Conservation (phyloP, 2,113 vertebrate genomes). For the Ciconia maguari region DNA sequence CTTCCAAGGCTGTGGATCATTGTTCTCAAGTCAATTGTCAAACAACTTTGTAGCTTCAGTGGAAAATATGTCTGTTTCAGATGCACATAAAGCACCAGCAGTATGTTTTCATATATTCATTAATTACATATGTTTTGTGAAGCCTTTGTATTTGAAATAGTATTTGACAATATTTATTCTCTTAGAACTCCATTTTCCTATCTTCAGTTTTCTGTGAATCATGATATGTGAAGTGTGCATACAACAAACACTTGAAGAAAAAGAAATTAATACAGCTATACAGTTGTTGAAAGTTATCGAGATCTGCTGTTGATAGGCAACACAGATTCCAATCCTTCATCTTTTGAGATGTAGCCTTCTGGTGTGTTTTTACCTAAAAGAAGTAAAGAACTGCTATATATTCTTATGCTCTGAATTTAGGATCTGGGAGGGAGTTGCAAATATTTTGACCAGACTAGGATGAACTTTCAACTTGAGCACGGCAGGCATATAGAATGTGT, state of each 20-base stretch:
- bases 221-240: background rate
- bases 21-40: background rate
- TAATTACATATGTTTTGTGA: background rate
- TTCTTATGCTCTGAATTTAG: background rate
- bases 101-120: background rate
- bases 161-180: background rate
- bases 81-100: background rate
- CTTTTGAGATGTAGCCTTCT: background rate
- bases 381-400: background rate
- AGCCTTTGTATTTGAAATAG: background rate
- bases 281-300: background rate
- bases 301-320: background rate
- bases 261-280: background rate
- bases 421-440: background rate
- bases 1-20: background rate
- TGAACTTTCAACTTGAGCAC: background rate
- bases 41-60: background rate
- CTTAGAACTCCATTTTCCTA: background rate
- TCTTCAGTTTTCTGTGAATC: background rate
- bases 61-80: background rate
- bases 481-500: accelerated
- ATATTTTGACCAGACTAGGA: background rate
- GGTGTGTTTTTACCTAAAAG: background rate
- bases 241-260: background rate
- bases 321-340: background rate